Conservation (phyloP, 2,113 vertebrate genomes). For the Sialia sialis region DNA sequence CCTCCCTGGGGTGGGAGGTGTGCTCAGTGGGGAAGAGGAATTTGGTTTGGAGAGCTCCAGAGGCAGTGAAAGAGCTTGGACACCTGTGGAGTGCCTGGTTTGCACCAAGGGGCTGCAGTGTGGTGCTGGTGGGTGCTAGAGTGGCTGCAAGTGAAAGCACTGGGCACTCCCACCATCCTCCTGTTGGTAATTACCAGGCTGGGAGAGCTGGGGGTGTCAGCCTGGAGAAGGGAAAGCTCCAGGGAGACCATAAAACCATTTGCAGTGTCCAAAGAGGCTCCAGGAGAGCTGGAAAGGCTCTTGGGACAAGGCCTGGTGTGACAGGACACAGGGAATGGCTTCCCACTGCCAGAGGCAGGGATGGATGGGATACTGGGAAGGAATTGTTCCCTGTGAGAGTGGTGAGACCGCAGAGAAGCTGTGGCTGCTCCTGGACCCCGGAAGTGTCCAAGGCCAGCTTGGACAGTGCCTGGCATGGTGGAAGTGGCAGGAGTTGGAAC, state of each 20-base stretch:
- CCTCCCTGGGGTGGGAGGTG: fast-evolving
- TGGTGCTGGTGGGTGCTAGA: not conserved
- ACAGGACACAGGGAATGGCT: not conserved
- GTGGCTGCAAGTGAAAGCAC: fast-evolving
- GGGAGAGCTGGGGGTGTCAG: not conserved
- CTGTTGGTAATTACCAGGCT: not conserved
- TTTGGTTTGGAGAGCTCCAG: not conserved
- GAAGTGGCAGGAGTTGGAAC: not conserved
- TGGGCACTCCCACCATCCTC: not conserved
- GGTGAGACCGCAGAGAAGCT: not conserved
- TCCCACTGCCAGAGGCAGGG: no score
- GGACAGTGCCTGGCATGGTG: fast-evolving
- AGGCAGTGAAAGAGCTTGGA: not conserved
- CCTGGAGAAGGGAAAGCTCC: not conserved
- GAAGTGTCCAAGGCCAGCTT: not conserved
- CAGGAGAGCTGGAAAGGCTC: not conserved
- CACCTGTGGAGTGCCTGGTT: not conserved
- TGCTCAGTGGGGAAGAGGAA: fast-evolving
- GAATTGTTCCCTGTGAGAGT: fast-evolving
- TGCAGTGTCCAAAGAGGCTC: not conserved
- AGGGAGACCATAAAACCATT: not conserved
- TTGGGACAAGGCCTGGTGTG: not conserved
- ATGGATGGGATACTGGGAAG: not conserved
- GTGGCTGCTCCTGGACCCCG: not conserved
- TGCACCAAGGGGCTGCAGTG: fast-evolving